phyloP scores from a whole-genome alignment of 2,888 invertebrate species.

The Diarsia mendica region DNA sequence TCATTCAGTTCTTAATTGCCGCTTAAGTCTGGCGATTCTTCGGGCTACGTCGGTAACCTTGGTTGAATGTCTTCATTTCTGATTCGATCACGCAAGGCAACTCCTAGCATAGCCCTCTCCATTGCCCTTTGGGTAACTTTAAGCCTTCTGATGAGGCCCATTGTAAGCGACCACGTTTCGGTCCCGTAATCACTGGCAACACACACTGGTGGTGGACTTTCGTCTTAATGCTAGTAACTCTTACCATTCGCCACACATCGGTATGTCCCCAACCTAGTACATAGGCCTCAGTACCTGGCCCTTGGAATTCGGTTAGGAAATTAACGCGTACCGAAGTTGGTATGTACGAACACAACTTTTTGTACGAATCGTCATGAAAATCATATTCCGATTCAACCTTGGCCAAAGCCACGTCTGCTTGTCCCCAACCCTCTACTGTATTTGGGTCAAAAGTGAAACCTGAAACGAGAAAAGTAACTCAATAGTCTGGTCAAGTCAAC shows the following conservation, averaged over 20 bases:
- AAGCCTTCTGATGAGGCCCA: too few relatives aligned
- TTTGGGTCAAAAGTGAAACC: slow-evolving; percentile 66
- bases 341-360: slow-evolving; percentile 64
- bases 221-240: not conserved
- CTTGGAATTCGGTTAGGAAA: slow-evolving; percentile 65
- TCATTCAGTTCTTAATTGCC: too few relatives aligned
- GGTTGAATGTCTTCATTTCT: too few relatives aligned
- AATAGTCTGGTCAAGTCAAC: not conserved
- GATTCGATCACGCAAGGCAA: too few relatives aligned
- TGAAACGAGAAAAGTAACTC: slow-evolving; percentile 45
- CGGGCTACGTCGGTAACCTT: too few relatives aligned
- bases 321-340: slow-evolving; percentile 70
- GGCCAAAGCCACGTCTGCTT: slow-evolving; percentile 74
- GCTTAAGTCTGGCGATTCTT: too few relatives aligned
- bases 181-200: too few relatives aligned
- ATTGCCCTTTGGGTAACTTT: too few relatives aligned
- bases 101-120: too few relatives aligned
- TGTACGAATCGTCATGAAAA: slow-evolving; percentile 42
- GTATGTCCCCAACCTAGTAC: slow-evolving; percentile 73
- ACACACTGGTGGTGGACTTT: too few relatives aligned
- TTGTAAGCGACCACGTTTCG: too few relatives aligned
- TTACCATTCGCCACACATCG: slow-evolving; percentile 66
- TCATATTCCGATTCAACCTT: slow-evolving; percentile 74
- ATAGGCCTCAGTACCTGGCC: slow-evolving; percentile 59
- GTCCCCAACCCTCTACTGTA: slow-evolving; percentile 69